Conservation (phyloP, 2,888 invertebrate genomes). For the Agelastica alni region DNA sequence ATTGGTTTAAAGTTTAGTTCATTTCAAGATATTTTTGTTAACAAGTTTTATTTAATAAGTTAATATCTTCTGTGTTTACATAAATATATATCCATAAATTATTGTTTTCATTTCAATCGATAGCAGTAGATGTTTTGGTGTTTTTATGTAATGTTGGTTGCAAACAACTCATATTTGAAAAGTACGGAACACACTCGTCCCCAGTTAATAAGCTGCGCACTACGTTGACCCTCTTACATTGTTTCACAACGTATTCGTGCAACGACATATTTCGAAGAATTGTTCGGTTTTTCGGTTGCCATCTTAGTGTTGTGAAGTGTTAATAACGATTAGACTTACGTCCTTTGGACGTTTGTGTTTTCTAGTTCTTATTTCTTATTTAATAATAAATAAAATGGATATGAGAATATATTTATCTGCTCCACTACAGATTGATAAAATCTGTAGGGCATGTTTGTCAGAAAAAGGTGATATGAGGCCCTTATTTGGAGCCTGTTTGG, state of each 20-base stretch:
- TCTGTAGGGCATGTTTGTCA: constrained; percentile 58
- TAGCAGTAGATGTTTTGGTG: too few relatives aligned
- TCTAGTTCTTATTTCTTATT: too few relatives aligned
- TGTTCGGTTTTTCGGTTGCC: constrained; percentile 41
- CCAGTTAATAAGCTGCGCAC: constrained; percentile 13
- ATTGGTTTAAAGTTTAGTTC: too few relatives aligned
- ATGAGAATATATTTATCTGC: constrained; percentile 55
- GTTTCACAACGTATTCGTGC: constrained; percentile 2
- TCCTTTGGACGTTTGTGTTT: constrained; percentile 49
- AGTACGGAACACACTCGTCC: too few relatives aligned
- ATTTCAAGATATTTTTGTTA: too few relatives aligned
- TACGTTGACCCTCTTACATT: constrained; percentile 8
- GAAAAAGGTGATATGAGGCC: constrained; percentile 59
- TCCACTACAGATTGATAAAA: constrained; percentile 56
- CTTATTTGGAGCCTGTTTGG: constrained; percentile 58
- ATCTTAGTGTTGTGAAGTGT: constrained; percentile 29
- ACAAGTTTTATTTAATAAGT: too few relatives aligned
- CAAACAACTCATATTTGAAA: too few relatives aligned
- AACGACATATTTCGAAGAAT: constrained; percentile 42
- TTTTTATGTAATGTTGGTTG: too few relatives aligned
- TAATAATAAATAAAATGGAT: constrained; percentile 48
- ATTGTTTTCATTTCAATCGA: too few relatives aligned
- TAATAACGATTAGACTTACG: constrained; percentile 37
- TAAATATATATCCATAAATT: too few relatives aligned
- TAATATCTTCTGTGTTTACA: too few relatives aligned